Evolutionary conservation across 2,113 vertebrate genomes (phyloP).

Genomic region (Stomatorhinus ivindoensis): DNA sequence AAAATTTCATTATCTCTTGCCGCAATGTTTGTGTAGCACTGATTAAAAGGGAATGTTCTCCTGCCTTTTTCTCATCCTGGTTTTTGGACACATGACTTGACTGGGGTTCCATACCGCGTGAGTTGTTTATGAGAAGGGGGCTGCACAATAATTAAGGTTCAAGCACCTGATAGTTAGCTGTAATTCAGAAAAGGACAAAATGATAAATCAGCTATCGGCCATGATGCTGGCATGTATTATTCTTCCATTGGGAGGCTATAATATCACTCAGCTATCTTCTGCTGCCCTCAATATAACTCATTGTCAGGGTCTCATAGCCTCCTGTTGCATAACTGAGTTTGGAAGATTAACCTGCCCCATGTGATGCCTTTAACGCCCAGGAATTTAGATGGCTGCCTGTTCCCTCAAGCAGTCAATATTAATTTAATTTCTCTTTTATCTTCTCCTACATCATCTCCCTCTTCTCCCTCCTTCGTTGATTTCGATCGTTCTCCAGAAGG

Average conservation of each 20-base stretch:
- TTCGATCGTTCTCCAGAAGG: constrained; percentile 4
- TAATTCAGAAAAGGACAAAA: neutral
- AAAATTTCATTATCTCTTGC: neutral
- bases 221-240: neutral
- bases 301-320: neutral
- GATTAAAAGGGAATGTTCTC: neutral
- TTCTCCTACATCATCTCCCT: constrained; percentile 1
- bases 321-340: neutral
- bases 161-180: neutral
- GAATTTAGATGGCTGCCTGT: neutral
- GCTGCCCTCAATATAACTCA: constrained; percentile 1
- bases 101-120: neutral
- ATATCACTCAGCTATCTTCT: neutral
- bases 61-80: neutral
- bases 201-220: neutral
- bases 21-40: neutral
- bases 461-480: neutral
- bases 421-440: constrained; percentile 16
- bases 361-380: neutral
- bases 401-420: constrained; percentile 11
- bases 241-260: neutral
- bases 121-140: neutral
- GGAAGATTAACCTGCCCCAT: neutral
- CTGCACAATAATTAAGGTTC: neutral
- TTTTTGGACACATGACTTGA: neutral